Evolutionary conservation across 2,888 invertebrate genomes (phyloP), one percentile per base, ranked within the genome.

Genomic region (Andrena camellia): DNA sequence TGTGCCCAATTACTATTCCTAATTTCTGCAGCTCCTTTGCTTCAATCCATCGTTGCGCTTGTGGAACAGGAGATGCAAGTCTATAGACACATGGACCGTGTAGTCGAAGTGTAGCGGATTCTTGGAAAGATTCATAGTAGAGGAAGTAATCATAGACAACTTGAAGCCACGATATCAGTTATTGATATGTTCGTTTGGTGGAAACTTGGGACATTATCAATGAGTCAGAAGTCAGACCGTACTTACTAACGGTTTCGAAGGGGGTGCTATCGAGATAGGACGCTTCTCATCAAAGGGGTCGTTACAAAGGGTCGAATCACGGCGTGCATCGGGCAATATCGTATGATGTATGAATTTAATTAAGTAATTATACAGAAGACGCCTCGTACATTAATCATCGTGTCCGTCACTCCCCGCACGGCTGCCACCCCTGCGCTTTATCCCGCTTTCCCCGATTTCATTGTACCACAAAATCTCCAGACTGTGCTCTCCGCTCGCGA

Each of bases 301-400:
- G 74, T 84, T 86, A 86, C 83, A 85, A 85, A 86, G 82, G 83
- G 84, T 62, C 78, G 81, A 70, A 86, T 83, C 83, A 70, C 67
- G 54, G 52, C 78, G 83, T 70, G 76, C 72, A 67, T 83, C 81
- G 85, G 70, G 67, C 90, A 91, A 90, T 91, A 83, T 88, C 88
- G 70, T 78, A 73, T 92, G 91, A 92, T 92, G 79, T 89, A 91
- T 91, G 91, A 90, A 91, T 90, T 91, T 92, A 91, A 92, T 92
- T 91, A 92, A 92, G 89, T 89, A 90, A 91, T 91, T 92, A 90
- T 89, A 87, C 86, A 88, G 81, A 42, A 85, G 69, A 75, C 77
- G 76, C 60, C 76, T 78, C 77, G 82, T 82, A 84, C 88, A 90
- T 91, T 90, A 90, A 91, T 92, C 90, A 90, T 82, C 42, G 67